These are phyloP conservation scores for Pemphredon lugubris DNA, from an alignment of 2,888 invertebrate species.

Conservation along the genomic window DNA sequence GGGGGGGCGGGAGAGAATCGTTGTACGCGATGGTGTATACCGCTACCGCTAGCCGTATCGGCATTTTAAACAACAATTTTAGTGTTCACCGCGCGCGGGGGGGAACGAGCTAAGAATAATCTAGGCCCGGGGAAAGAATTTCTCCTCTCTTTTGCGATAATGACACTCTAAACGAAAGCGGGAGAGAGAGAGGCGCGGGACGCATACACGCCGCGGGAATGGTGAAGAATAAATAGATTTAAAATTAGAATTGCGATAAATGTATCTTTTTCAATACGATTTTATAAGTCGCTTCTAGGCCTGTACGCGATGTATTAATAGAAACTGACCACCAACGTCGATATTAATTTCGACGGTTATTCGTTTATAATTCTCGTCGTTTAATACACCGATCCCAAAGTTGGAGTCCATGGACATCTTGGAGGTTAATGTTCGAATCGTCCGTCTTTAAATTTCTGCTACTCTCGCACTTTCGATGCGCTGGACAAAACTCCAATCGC, in stretches of 20 bases:
- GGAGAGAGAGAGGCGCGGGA: slow-evolving; percentile 21
- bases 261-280: slow-evolving; percentile 43
- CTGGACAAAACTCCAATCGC: no score
- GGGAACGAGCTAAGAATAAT: slow-evolving; percentile 72
- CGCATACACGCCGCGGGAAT: slow-evolving; percentile 20
- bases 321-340: not conserved
- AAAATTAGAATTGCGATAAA: slow-evolving; percentile 56
- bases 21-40: not conserved
- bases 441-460: no score
- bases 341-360: not conserved
- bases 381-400: no score
- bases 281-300: not conserved
- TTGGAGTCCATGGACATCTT: no score
- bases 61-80: slow-evolving; percentile 71
- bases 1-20: not conserved
- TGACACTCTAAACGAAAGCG: slow-evolving; percentile 47
- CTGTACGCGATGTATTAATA: not conserved
- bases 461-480: no score
- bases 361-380: no score
- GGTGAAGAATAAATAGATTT: slow-evolving; percentile 48
- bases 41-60: slow-evolving; percentile 32
- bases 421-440: no score
- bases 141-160: slow-evolving; percentile 59
- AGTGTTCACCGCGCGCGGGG: slow-evolving; percentile 48
- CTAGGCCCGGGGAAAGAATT: slow-evolving; percentile 64